phyloP scores from a whole-genome alignment of 2,888 invertebrate species.

The Leptothorax acervorum region DNA sequence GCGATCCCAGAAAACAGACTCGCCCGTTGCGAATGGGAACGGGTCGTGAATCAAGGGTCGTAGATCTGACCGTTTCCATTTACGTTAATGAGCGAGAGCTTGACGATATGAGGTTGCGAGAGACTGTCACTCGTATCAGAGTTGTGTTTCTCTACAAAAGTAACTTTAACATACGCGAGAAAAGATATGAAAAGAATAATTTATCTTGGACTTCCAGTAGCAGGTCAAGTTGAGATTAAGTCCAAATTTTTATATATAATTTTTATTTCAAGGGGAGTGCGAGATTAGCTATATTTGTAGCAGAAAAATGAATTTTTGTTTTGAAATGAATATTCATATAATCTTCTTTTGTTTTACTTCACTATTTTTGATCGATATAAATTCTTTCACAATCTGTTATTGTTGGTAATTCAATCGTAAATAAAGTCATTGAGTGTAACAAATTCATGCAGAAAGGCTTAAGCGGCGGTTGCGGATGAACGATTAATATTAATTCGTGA shows the following conservation, averaged over 20 bases:
- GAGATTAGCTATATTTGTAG: background rate
- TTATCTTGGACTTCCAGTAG: background rate
- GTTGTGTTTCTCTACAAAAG: background rate
- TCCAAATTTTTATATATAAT: background rate
- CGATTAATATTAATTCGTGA: slow-evolving; percentile 47
- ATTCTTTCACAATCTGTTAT: slow-evolving; percentile 13
- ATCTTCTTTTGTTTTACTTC: background rate
- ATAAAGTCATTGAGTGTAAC: slow-evolving; percentile 36
- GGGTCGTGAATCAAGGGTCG: slow-evolving; percentile 43
- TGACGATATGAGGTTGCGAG: slow-evolving; percentile 1
- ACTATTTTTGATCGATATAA: slow-evolving; percentile 11
- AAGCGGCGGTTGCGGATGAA: slow-evolving; percentile 25
- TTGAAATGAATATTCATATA: background rate
- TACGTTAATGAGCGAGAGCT: slow-evolving; percentile 34
- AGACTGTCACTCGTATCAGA: background rate
- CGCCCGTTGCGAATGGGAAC: slow-evolving; percentile 56
- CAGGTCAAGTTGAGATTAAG: background rate
- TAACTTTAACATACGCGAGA: background rate
- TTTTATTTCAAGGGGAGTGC: background rate
- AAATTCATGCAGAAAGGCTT: slow-evolving; percentile 48
- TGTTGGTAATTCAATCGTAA: slow-evolving; percentile 33
- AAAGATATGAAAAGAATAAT: background rate
- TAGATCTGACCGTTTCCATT: slow-evolving; percentile 31
- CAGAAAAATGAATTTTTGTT: slow-evolving; percentile 5
- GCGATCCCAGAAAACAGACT: slow-evolving; percentile 73